Percentiles rank a stretch among this genome's conserved stretches.
These are phyloP conservation scores for Scortum barcoo DNA, from an alignment of 2,113 vertebrate genomes.

Conservation along the genomic window DNA sequence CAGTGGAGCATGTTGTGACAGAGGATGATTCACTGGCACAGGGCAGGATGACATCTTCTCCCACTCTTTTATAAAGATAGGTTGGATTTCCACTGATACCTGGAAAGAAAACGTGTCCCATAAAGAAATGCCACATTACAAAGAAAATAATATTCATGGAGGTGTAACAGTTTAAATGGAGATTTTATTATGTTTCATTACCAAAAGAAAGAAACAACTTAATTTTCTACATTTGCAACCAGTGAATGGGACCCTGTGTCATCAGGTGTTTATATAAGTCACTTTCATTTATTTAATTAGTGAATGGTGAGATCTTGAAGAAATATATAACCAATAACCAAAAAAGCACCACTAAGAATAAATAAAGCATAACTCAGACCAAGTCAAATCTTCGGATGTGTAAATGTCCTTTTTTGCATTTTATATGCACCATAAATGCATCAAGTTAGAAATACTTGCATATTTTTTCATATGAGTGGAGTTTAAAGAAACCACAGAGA, in stretches of 20 bases:
- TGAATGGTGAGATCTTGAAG: not conserved
- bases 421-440: not conserved
- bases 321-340: not conserved
- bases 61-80: not conserved
- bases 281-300: not conserved
- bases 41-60: not conserved
- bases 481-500: not conserved
- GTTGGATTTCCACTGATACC: rapidly evolving
- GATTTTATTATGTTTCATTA: not conserved
- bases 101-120: not conserved
- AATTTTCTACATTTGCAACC: not conserved
- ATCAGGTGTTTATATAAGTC: not conserved
- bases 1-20: rapidly evolving
- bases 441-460: not conserved
- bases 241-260: not conserved
- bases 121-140: not conserved
- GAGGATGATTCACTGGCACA: not conserved
- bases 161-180: not conserved
- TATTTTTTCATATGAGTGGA: not conserved
- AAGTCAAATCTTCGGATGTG: not conserved
- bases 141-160: not conserved
- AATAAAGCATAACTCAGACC: not conserved
- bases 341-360: not conserved
- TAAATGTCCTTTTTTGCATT: not conserved
- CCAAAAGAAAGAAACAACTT: not conserved